Evolutionary conservation across 1,140 invertebrate species (phyloP), one percentile per base, ranked within the genome.

Genomic region (Papilio aristodemus): DNA sequence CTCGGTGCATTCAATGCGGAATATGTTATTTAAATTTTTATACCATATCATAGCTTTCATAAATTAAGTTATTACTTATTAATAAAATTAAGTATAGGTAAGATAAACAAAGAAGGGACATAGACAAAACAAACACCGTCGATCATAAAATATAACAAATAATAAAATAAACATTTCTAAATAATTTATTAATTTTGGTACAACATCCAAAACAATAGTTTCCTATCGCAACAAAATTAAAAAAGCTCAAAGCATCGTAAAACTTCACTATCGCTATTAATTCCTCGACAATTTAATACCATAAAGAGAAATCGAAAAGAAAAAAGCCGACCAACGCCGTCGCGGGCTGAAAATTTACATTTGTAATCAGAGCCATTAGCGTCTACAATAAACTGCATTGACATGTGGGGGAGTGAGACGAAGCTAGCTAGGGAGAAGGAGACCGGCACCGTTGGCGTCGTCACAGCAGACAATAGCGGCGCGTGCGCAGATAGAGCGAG

Each of bases 321-420:
- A 89, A 89, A 90, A 88, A 84, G 76, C 83, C 83, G 77, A 83
- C 89, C 87, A 89, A 91, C 87, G 87, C 84, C 80, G 84, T 83
- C 81, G 86, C 86, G 75, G 82, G 86, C 83, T 86, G 83, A 89
- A 91, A 91, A 91, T 91, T 91, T 91, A 91, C 89, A 91, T 91
- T 91, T 88, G 86, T 91, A 90, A 91, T 91, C 84, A 88, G 80
- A 86, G 75, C 86, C 87, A 91, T 91, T 91, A 89, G 86, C 80
- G 87, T 91, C 85, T 76, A 89, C 86, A 91, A 91, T 91, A 90
- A 90, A 90, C 77, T 90, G 86, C 86, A 91, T 87, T 91, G 89
- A 91, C 86, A 88, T 81, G 85, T 76, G 79, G 36, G 38, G 36
- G 80, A 91, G 69, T 8, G 79, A 71, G 86, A 91, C 79, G 72